These are phyloP conservation scores for Mungos mungo DNA, from an alignment of 2,113 vertebrate genomes.

Conservation along the genomic window DNA sequence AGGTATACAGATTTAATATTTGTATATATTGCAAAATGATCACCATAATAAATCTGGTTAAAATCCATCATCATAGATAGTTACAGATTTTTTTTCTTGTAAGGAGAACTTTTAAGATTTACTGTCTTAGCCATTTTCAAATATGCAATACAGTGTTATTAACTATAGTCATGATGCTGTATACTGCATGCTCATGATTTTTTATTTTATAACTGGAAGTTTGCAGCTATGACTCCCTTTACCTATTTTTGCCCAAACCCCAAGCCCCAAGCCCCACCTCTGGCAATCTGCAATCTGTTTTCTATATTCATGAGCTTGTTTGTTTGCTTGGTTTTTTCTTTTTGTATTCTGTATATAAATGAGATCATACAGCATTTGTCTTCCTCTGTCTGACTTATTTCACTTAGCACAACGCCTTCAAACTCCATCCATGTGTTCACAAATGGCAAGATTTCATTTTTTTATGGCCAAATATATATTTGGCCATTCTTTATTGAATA, in stretches of 20 bases:
- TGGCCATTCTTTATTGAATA: too few species aligned
- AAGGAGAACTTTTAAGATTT: not conserved
- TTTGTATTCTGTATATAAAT: not conserved
- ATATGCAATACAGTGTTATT: not conserved
- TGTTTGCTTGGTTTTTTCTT: not conserved
- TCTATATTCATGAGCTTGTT: not conserved
- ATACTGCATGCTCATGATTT: not conserved
- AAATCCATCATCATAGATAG: not conserved
- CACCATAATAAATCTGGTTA: not conserved
- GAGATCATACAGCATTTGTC: not conserved
- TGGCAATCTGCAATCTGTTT: not conserved
- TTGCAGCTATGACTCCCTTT: not conserved
- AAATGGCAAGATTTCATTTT: not conserved
- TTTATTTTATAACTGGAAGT: not conserved
- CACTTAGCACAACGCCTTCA: not conserved
- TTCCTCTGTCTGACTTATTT: not conserved
- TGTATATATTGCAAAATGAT: not conserved
- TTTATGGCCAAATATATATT: not conserved
- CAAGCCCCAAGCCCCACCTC: too few species aligned
- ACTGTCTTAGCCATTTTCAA: not conserved
- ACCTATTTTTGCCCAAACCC: not conserved
- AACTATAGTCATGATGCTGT: not conserved
- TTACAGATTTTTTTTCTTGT: not conserved
- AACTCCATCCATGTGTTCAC: not conserved
- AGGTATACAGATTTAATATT: not conserved